Conservation (phyloP, 2,797 vertebrate species). For the Pangasius krempfi region DNA sequence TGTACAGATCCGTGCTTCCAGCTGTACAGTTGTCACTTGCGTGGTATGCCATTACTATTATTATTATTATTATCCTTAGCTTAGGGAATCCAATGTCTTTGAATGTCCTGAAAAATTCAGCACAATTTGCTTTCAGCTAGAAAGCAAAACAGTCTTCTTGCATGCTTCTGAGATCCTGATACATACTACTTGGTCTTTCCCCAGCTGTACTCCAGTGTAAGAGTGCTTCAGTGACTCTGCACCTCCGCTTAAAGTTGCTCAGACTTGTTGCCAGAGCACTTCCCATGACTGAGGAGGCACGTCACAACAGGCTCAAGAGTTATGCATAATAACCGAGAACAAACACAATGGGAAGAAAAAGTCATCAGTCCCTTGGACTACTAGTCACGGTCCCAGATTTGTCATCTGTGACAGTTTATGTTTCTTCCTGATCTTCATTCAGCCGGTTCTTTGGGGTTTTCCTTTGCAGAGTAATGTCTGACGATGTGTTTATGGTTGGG, state of each 20-base stretch:
- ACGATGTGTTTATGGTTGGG: conserved; percentile 24
- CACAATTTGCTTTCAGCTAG: neutral
- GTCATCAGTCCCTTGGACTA: conserved; percentile 9
- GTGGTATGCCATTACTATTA: neutral
- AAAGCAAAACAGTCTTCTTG: neutral
- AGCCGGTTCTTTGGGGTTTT: conserved; percentile 29
- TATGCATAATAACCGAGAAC: conserved; percentile 36
- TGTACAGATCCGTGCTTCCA: conserved; percentile 48
- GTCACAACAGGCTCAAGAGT: conserved; percentile 58
- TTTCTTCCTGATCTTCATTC: conserved; percentile 2
- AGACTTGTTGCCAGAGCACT: conserved; percentile 61
- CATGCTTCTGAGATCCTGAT: neutral
- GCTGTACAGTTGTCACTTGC: conserved; percentile 35
- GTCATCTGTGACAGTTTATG: neutral
- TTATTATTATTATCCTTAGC: neutral
- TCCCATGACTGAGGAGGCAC: conserved; percentile 66
- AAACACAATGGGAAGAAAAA: conserved; percentile 8
- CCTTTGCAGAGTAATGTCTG: neutral
- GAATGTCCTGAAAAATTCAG: neutral
- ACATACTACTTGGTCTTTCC: neutral
- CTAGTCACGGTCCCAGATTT: conserved; percentile 9
- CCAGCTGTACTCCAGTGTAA: neutral
- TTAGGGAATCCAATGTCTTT: neutral
- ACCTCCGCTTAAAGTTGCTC: conserved; percentile 46
- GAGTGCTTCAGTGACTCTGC: conserved; percentile 21